phyloP scores from a whole-genome alignment of 2,113 vertebrate genomes.

The Uria aalge region DNA sequence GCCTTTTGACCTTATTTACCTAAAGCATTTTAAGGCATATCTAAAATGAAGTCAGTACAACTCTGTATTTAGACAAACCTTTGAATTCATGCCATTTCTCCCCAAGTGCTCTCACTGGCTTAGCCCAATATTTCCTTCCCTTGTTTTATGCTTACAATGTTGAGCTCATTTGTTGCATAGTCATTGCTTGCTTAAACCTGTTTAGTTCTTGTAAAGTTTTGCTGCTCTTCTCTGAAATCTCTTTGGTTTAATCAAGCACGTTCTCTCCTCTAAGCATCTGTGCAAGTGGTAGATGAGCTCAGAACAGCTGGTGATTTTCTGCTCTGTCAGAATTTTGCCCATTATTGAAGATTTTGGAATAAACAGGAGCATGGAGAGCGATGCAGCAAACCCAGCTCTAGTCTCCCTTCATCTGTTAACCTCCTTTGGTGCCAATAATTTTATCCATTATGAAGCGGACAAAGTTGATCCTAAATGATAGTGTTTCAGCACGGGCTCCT shows the following conservation, averaged over 20 bases:
- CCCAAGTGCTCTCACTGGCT: neutral
- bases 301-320: slow-evolving; percentile 27
- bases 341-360: neutral
- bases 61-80: neutral
- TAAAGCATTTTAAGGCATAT: neutral
- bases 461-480: neutral
- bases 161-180: neutral
- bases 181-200: neutral
- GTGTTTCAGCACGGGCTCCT: neutral
- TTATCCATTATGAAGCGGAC: neutral
- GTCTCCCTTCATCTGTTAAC: neutral
- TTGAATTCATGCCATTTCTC: slow-evolving; percentile 10
- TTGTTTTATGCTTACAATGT: neutral
- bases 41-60: neutral
- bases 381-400: neutral
- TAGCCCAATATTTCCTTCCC: neutral
- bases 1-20: slow-evolving; percentile 24
- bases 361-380: neutral
- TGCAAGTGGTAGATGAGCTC: neutral
- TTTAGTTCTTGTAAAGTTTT: neutral
- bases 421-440: neutral
- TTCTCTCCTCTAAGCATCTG: neutral
- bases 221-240: neutral
- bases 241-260: neutral
- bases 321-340: neutral